These are phyloP conservation scores for Vesta saturnalis DNA, from an alignment of 2,888 invertebrate species.

Conservation along the genomic window DNA sequence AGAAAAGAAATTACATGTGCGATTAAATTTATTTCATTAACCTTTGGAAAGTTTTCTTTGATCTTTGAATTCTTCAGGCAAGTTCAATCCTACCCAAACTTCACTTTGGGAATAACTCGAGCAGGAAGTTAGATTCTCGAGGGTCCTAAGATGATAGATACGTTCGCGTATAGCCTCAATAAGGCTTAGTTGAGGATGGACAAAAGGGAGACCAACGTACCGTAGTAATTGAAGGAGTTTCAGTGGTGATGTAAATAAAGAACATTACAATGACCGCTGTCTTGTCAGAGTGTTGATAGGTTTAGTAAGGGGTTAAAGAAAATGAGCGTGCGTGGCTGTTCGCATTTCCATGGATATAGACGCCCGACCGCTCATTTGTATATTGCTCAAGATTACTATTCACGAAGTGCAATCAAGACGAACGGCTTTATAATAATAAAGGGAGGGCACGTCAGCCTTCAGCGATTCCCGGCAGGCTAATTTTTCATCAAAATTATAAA, in stretches of 20 bases:
- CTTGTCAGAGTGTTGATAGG: slow-evolving; percentile 28
- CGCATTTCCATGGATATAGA: slow-evolving; percentile 33
- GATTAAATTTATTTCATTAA: slow-evolving; percentile 10
- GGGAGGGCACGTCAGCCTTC: slow-evolving; percentile 29
- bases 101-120: slow-evolving; percentile 10
- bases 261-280: slow-evolving; percentile 28
- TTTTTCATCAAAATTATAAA: slow-evolving; percentile 58
- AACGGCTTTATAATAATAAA: slow-evolving; percentile 41
- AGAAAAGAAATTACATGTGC: background rate
- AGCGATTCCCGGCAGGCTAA: slow-evolving; percentile 50
- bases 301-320: slow-evolving; percentile 14
- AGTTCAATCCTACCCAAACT: slow-evolving; percentile 4
- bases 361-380: slow-evolving; percentile 38
- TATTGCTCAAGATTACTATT: slow-evolving; percentile 37
- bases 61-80: background rate
- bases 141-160: slow-evolving; percentile 13
- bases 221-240: slow-evolving; percentile 20
- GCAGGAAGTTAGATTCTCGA: slow-evolving; percentile 10
- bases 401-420: slow-evolving; percentile 38
- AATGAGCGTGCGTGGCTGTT: slow-evolving; percentile 26
- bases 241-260: slow-evolving; percentile 17
- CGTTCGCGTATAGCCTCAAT: slow-evolving; percentile 3
- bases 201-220: slow-evolving; percentile 22
- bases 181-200: slow-evolving; percentile 2
- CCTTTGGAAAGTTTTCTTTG: slow-evolving; percentile 8